Evolutionary conservation across 2,797 vertebrate genomes (phyloP).

Genomic region (Phrynocephalus forsythii): DNA sequence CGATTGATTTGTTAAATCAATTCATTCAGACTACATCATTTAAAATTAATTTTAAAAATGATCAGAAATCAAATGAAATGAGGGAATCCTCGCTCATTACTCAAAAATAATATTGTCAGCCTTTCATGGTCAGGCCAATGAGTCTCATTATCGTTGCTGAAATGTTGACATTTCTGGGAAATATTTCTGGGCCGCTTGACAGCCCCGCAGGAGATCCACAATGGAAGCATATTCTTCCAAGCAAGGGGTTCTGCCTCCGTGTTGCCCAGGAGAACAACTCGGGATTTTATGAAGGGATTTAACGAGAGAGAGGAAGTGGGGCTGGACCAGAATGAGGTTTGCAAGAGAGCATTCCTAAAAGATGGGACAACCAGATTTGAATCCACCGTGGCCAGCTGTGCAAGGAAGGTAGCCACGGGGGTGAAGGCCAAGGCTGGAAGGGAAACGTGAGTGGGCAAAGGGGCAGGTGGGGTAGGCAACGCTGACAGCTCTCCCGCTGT

Average conservation of each 20-base stretch:
- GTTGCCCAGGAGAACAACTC: neutral
- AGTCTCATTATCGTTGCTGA: too few species aligned
- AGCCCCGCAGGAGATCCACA: neutral
- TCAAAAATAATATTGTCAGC: too few species aligned
- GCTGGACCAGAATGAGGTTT: slow-evolving; percentile 24
- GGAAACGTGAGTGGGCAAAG: neutral
- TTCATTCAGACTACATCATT: too few species aligned
- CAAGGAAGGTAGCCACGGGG: rapidly evolving
- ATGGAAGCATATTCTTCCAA: neutral
- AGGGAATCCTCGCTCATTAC: too few species aligned
- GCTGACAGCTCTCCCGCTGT: neutral
- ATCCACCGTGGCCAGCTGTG: slow-evolving; percentile 43
- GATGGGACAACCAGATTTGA: neutral
- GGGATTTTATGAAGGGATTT: neutral
- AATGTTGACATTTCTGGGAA: too few species aligned
- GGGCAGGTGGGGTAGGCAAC: slow-evolving; percentile 23
- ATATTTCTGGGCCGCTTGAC: neutral
- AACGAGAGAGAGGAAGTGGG: neutral
- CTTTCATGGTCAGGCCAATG: too few species aligned
- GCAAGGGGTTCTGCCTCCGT: neutral
- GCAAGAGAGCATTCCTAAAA: slow-evolving; percentile 5
- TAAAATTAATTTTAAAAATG: too few species aligned
- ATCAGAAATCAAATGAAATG: too few species aligned
- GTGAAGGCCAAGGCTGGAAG: slow-evolving; percentile 50
- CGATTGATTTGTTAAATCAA: too few species aligned